These are phyloP conservation scores for Lepidocyrtoides sp. DNA, from an alignment of 2,888 invertebrate genomes.

Conservation along the genomic window DNA sequence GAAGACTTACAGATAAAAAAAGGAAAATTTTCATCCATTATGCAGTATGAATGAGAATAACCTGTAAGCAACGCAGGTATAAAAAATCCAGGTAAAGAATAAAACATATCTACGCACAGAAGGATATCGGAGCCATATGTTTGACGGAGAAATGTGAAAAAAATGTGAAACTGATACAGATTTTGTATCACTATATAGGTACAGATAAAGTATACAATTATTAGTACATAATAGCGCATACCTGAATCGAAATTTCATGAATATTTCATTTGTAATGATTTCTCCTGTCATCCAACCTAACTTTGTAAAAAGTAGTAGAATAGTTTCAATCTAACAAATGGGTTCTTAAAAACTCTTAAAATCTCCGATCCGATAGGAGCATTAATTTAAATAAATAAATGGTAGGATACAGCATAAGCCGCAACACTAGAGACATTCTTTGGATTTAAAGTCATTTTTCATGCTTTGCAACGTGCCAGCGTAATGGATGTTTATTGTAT, in stretches of 20 bases:
- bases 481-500: not conserved
- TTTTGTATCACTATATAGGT: not conserved
- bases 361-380: not conserved
- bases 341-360: not conserved
- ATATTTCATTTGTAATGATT: conserved; percentile 3
- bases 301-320: not conserved
- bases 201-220: no score
- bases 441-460: not conserved
- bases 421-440: not conserved
- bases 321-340: not conserved
- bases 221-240: not conserved
- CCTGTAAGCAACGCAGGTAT: conserved; percentile 5
- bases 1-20: conserved; percentile 10
- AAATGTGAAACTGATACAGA: conserved; percentile 28
- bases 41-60: conserved; percentile 14
- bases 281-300: not conserved
- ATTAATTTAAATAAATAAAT: not conserved
- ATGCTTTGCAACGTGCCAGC: not conserved
- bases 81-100: no score
- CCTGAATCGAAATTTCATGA: conserved; percentile 10
- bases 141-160: conserved; percentile 58
- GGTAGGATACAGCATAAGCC: not conserved
- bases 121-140: conserved; percentile 61
- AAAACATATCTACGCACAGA: no score
- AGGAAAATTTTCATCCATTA: conserved; percentile 9